Conservation (phyloP, 2,113 vertebrate genomes). For the Scortum barcoo region DNA sequence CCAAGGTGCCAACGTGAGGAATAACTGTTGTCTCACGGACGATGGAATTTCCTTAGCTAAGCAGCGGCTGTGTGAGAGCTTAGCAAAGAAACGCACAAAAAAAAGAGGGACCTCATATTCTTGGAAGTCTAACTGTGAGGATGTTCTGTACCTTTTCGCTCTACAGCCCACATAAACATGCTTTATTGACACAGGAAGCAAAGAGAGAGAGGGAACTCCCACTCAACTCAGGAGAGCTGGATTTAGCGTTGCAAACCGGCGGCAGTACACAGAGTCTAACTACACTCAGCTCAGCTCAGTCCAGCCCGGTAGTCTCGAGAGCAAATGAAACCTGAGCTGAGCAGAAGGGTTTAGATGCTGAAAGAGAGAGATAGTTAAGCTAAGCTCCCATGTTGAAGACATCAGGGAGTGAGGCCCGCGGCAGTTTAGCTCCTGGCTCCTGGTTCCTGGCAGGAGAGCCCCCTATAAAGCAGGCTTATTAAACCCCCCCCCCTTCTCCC, state of each 20-base stretch:
- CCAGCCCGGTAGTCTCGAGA: conserved; percentile 21
- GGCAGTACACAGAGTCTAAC: neutral
- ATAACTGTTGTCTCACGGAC: conserved; percentile 60
- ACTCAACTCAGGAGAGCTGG: conserved; percentile 6
- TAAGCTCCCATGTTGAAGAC: conserved; percentile 71
- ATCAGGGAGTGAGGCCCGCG: conserved; percentile 61
- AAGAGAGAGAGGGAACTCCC: conserved; percentile 19
- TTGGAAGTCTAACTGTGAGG: conserved; percentile 51
- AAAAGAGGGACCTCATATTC: conserved; percentile 42
- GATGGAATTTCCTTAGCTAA: conserved; percentile 68
- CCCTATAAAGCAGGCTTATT: conserved; percentile 72
- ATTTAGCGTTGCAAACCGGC: conserved; percentile 7
- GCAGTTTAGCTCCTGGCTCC: conserved; percentile 68
- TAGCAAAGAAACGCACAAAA: conserved; percentile 8
- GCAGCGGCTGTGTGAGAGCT: conserved; percentile 13
- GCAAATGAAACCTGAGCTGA: conserved; percentile 55
- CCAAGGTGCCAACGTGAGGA: conserved; percentile 59
- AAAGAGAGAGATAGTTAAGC: conserved; percentile 43
- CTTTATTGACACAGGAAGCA: conserved; percentile 66
- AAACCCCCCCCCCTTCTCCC: conserved; percentile 68
- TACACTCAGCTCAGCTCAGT: too few species aligned
- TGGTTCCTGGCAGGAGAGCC: conserved; percentile 69
- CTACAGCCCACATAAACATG: conserved; percentile 42
- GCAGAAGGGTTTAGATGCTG: conserved; percentile 39
- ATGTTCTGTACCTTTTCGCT: conserved; percentile 67